phyloP scores from a whole-genome alignment of 1,140 invertebrate genomes.

The Uloborus diversus region DNA sequence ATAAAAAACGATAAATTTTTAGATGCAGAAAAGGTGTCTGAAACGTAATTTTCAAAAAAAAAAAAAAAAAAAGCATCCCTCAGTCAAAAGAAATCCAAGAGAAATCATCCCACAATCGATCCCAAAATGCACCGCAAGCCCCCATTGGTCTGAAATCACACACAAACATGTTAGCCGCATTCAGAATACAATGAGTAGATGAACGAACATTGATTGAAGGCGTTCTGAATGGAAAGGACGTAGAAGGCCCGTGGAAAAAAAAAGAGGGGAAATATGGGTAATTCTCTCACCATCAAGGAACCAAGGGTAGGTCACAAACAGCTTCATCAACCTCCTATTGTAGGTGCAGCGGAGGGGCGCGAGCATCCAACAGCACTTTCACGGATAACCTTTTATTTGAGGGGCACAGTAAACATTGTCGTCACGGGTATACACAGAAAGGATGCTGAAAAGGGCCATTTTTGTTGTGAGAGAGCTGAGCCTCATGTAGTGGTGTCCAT shows the following conservation, averaged over 20 bases:
- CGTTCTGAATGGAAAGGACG: constrained; percentile 21
- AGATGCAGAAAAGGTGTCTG: too few relatives aligned
- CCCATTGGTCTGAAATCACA: too few relatives aligned
- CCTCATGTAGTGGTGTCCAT: too few relatives aligned
- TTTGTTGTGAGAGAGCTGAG: too few relatives aligned
- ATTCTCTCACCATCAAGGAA: constrained; percentile 23
- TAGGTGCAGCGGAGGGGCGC: constrained; percentile 10
- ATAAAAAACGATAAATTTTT: too few relatives aligned
- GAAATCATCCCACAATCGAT: too few relatives aligned
- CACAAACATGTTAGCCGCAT: neutral
- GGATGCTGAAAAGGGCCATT: neutral
- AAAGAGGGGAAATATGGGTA: constrained; percentile 44
- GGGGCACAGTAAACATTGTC: constrained; percentile 45
- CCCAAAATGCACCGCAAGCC: too few relatives aligned
- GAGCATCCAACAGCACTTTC: constrained; percentile 35
- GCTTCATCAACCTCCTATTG: constrained; percentile 50
- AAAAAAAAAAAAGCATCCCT: too few relatives aligned
- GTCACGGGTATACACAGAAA: constrained; percentile 21
- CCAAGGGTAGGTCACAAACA: constrained; percentile 39
- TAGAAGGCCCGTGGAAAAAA: too few relatives aligned
- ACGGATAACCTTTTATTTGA: constrained; percentile 48
- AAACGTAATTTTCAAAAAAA: too few relatives aligned
- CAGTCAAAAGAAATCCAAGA: too few relatives aligned
- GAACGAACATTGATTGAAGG: constrained; percentile 27
- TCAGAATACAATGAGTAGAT: constrained; percentile 9